Percentiles rank a stretch among this genome's conserved stretches.
Conservation (phyloP, 2,888 invertebrate genomes). For the Stomorhina lunata region DNA sequence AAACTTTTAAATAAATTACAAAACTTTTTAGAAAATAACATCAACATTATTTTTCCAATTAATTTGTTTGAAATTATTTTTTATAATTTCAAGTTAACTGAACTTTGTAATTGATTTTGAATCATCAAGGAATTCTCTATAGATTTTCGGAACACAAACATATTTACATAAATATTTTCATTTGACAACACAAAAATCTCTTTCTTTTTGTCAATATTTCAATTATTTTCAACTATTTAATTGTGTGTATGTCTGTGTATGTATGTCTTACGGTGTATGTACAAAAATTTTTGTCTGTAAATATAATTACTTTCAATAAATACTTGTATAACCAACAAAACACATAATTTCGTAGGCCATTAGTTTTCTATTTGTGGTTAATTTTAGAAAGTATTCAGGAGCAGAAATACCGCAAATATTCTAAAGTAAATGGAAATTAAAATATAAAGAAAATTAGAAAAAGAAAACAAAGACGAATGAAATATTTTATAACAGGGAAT, state of each 20-base stretch:
- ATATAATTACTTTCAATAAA: neutral
- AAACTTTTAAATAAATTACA: too few species aligned
- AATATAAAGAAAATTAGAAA: slow-evolving; percentile 37
- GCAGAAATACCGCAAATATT: slow-evolving; percentile 75
- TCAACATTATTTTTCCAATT: neutral
- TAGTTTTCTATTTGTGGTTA: slow-evolving; percentile 79
- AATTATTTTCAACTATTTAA: slow-evolving; percentile 15
- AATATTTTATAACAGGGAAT: neutral
- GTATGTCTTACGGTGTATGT: neutral
- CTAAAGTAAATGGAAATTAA: slow-evolving; percentile 75
- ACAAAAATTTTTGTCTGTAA: neutral
- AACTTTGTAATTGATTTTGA: slow-evolving; percentile 21
- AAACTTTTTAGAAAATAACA: too few species aligned
- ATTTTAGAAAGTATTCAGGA: slow-evolving; percentile 74
- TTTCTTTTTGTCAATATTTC: slow-evolving; percentile 16
- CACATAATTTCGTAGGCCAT: slow-evolving; percentile 75
- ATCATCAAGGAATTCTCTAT: neutral
- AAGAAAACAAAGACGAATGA: neutral
- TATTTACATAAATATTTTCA: neutral
- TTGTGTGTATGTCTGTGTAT: neutral
- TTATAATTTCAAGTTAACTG: neutral
- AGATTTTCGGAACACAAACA: neutral
- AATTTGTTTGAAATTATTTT: neutral
- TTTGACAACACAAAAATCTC: neutral
- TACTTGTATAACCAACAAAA: neutral